Conservation (phyloP, 2,113 vertebrate genomes). For the Prionailurus bengalensis region DNA sequence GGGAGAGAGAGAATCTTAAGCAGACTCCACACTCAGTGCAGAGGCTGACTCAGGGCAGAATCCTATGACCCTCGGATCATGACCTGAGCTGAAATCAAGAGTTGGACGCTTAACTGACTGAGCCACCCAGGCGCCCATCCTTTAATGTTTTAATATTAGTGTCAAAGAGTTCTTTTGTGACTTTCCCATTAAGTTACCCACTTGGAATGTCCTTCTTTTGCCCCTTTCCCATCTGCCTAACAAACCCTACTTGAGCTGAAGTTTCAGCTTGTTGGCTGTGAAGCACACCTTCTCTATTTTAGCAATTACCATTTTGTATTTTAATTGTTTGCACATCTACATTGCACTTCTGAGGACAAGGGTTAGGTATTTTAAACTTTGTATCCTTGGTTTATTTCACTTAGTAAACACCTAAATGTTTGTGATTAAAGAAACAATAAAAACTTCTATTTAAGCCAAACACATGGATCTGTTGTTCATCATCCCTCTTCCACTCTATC, state of each 20-base stretch:
- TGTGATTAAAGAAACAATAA: constrained; percentile 39
- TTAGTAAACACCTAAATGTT: background rate
- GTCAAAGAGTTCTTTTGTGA: constrained; percentile 10
- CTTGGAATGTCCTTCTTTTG: background rate
- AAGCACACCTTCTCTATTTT: background rate
- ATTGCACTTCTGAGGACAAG: background rate
- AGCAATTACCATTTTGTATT: background rate
- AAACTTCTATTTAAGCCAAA: constrained; percentile 21
- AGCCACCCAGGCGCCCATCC: background rate
- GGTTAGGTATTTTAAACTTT: constrained; percentile 37
- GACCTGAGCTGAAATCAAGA: no score
- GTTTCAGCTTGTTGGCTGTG: background rate
- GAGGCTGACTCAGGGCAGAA: no score
- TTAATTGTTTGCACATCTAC: constrained; percentile 9
- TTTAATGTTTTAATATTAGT: constrained; percentile 38
- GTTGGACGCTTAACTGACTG: no score
- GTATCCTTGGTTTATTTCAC: constrained; percentile 37
- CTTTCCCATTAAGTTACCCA: background rate
- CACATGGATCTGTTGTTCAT: background rate
- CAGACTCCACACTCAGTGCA: no score
- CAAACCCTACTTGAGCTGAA: background rate
- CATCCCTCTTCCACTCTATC: background rate
- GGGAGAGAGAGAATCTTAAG: no score
- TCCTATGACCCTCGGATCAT: no score
- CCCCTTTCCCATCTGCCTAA: background rate